These are phyloP conservation scores for Todiramphus saurophagus DNA, from an alignment of 2,113 vertebrate species.

Conservation along the genomic window DNA sequence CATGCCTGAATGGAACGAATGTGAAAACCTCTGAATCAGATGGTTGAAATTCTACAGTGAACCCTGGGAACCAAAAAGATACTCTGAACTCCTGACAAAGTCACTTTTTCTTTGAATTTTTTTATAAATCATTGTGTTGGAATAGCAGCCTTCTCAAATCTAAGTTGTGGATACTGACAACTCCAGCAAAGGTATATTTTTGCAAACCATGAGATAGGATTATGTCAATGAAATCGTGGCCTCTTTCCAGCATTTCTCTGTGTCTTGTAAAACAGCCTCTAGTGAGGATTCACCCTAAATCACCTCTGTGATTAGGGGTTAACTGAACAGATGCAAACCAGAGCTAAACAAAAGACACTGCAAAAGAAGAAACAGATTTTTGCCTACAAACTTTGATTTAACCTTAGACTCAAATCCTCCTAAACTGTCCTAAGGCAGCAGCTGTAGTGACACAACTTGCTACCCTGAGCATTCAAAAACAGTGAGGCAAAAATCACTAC, in stretches of 20 bases:
- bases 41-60: neutral
- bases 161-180: neutral
- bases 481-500: neutral
- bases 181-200: neutral
- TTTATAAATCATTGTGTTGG: neutral
- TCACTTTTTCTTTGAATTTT: neutral
- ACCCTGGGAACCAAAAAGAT: neutral
- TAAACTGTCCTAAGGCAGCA: neutral
- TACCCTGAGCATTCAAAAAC: neutral
- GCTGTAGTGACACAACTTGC: neutral
- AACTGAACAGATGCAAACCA: neutral
- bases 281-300: neutral
- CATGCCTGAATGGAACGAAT: neutral
- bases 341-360: neutral
- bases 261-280: neutral
- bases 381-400: neutral
- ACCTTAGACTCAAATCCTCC: neutral
- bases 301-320: neutral
- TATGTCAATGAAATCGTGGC: neutral
- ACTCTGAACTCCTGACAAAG: neutral
- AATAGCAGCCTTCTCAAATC: neutral
- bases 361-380: neutral
- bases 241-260: neutral
- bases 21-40: neutral
- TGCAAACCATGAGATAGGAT: neutral